Evolutionary conservation across 2,797 vertebrate genomes (phyloP).

Genomic region (Sardinella longiceps): DNA sequence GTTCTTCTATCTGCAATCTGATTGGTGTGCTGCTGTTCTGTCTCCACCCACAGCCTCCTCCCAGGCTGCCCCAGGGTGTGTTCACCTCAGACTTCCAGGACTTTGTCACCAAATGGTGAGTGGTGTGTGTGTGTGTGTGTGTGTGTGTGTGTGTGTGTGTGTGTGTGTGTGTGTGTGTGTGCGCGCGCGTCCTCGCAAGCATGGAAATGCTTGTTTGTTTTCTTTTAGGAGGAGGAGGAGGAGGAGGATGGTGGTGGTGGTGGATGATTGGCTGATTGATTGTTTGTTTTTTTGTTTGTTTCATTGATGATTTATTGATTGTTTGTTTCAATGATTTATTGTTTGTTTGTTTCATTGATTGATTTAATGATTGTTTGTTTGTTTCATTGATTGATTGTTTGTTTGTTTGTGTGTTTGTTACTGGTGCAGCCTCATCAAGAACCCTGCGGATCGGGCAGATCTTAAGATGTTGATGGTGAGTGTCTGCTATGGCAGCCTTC

Average conservation of each 20-base stretch:
- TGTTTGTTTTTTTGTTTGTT: too few species aligned
- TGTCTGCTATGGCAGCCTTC: slow-evolving; percentile 29
- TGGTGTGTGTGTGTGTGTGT: slow-evolving; percentile 28
- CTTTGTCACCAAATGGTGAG: slow-evolving; percentile 96
- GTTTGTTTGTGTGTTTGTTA: slow-evolving; percentile 17
- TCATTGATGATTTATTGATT: too few species aligned
- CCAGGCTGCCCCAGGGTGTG: slow-evolving; percentile 88
- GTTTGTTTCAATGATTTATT: too few species aligned
- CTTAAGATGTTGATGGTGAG: slow-evolving; percentile 90
- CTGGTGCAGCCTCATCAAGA: slow-evolving; percentile 85
- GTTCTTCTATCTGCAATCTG: not conserved
- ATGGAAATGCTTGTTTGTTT: too few species aligned
- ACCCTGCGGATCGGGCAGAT: slow-evolving; percentile 87
- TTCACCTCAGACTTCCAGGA: slow-evolving; percentile 96
- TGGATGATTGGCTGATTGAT: too few species aligned
- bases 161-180: slow-evolving; percentile 13
- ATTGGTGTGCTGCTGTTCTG: not conserved
- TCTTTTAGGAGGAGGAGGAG: too few species aligned
- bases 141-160: not conserved
- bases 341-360: too few species aligned
- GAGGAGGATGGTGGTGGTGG: too few species aligned
- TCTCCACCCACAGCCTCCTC: slow-evolving; percentile 81
- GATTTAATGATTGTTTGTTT: too few species aligned
- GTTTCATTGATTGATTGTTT: not conserved
- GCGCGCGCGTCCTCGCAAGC: too few species aligned